Percentiles rank a stretch among this genome's conserved stretches.
These are phyloP conservation scores for Saguinus midas DNA, from an alignment of 2,113 vertebrate species.

Conservation along the genomic window DNA sequence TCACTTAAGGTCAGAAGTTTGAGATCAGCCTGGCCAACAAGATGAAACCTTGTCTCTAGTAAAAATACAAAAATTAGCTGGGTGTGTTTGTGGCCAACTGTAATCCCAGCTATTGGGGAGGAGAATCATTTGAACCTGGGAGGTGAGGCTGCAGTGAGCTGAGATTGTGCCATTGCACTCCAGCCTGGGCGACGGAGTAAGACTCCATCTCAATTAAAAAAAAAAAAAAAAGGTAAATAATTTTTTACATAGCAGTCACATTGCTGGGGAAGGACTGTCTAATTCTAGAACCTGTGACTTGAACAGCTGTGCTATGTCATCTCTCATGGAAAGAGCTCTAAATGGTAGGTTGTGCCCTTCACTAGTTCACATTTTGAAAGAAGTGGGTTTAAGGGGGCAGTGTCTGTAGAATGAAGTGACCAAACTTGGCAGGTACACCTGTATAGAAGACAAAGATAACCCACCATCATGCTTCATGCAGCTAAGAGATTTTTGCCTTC, in stretches of 20 bases:
- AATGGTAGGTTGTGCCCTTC: background rate
- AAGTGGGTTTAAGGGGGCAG: background rate
- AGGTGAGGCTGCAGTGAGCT: no score
- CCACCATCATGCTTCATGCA: background rate
- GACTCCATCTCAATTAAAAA: no score
- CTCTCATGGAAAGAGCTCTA: background rate
- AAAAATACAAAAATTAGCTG: no score
- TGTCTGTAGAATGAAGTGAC: background rate
- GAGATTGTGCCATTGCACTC: no score
- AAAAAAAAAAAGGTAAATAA: background rate
- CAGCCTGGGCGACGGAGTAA: no score
- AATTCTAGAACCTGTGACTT: background rate
- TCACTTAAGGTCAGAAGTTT: no score
- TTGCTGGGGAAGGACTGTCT: background rate
- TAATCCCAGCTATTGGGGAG: no score
- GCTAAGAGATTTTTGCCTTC: background rate
- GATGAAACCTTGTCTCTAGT: no score
- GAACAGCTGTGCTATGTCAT: background rate
- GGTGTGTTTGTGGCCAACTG: no score
- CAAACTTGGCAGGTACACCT: accelerated
- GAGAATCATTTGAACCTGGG: no score
- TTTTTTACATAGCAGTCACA: background rate
- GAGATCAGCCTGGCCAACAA: no score
- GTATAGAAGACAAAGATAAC: background rate
- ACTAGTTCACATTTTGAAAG: background rate